Conservation (phyloP, 2,113 vertebrate genomes). For the Xenopus borealis region DNA sequence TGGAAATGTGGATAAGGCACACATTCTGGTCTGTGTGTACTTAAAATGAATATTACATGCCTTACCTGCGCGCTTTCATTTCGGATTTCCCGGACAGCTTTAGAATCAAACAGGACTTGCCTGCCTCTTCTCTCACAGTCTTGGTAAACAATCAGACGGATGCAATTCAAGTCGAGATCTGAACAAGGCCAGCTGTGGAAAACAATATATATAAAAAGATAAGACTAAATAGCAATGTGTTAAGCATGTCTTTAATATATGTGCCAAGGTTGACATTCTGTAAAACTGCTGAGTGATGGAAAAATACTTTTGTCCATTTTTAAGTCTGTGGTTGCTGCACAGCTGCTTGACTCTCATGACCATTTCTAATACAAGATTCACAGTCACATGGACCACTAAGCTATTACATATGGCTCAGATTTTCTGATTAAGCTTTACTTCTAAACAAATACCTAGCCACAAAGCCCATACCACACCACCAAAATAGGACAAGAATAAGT, state of each 20-base stretch:
- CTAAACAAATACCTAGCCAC: too few relatives aligned
- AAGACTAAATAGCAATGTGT: constrained; percentile 7
- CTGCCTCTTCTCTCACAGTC: constrained; percentile 83
- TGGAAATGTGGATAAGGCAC: too few relatives aligned
- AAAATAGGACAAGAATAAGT: too few relatives aligned
- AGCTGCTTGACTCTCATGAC: background rate
- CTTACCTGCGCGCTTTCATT: constrained; percentile 67
- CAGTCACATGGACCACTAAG: background rate
- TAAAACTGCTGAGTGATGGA: background rate
- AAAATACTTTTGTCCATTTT: background rate
- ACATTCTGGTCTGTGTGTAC: too few relatives aligned
- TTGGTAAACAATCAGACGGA: constrained; percentile 83
- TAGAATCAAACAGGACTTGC: constrained; percentile 85
- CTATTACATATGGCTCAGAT: too few relatives aligned
- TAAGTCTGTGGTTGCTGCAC: background rate
- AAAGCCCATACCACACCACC: background rate
- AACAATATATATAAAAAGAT: too few relatives aligned
- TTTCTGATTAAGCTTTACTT: too few relatives aligned
- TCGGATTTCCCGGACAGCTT: constrained; percentile 74
- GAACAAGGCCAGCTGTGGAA: constrained; percentile 74
- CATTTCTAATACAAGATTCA: background rate
- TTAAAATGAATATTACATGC: background rate
- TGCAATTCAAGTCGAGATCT: constrained; percentile 78
- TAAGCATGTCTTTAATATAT: background rate
- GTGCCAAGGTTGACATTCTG: background rate